Percentiles rank a stretch among this genome's conserved stretches.
Evolutionary conservation across 2,113 vertebrate genomes (phyloP).

Genomic region (Pycnonotus jocosus): DNA sequence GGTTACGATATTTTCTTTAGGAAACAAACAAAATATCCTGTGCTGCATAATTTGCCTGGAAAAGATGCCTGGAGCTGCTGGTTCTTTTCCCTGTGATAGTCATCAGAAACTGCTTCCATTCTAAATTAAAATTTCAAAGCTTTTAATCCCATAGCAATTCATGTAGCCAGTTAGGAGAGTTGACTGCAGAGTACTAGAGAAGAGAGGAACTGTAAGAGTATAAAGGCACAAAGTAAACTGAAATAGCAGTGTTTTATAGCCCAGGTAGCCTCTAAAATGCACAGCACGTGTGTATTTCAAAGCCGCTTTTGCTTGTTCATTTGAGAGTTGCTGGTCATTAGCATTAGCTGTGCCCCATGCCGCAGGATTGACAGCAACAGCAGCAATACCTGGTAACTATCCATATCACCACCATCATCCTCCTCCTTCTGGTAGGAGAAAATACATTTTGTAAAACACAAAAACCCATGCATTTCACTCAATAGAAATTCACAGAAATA

Average conservation of each 20-base stretch:
- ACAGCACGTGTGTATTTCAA: slow-evolving; percentile 18
- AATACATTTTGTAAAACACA: slow-evolving; percentile 85
- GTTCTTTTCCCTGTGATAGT: background rate
- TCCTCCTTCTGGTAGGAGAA: slow-evolving; percentile 92
- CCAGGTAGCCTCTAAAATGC: slow-evolving; percentile 43
- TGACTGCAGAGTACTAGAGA: background rate
- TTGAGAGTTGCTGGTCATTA: slow-evolving; percentile 70
- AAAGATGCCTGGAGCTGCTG: background rate
- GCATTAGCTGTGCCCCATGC: slow-evolving; percentile 86
- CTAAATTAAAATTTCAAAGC: background rate
- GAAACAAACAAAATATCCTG: background rate
- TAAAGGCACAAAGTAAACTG: slow-evolving; percentile 18
- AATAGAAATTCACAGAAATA: slow-evolving; percentile 42
- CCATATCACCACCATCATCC: slow-evolving; percentile 94
- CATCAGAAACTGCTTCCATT: background rate
- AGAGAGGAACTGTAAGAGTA: background rate
- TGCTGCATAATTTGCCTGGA: background rate
- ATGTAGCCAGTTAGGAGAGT: slow-evolving; percentile 44
- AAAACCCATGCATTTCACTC: slow-evolving; percentile 69
- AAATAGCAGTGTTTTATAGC: slow-evolving; percentile 35
- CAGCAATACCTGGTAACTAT: slow-evolving; percentile 99
- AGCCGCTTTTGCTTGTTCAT: slow-evolving; percentile 10
- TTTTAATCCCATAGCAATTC: background rate
- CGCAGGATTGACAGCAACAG: slow-evolving; percentile 76
- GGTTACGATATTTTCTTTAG: background rate